Percentiles rank a stretch among this genome's conserved stretches.
Conservation (phyloP, 53 echinoderm and acorn worm genomes). For the Stichopus horrens region DNA sequence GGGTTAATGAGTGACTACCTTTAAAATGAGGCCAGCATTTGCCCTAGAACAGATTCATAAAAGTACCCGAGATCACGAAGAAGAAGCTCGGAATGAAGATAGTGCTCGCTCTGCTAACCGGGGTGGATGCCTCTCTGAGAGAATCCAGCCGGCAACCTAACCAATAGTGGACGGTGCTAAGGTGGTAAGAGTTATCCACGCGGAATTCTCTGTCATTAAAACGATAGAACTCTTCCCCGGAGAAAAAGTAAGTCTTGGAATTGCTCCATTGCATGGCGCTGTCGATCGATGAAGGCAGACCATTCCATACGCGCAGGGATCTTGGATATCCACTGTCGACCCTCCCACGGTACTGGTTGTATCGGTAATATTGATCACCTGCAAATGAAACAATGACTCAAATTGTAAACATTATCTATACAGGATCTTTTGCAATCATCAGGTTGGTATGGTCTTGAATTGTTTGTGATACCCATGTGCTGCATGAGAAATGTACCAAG, state of each 20-base stretch:
- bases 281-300: conserved; percentile 54
- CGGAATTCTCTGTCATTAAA: conserved; percentile 63
- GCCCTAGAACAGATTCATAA: not conserved
- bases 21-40: no score
- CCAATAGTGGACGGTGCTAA: conserved; percentile 62
- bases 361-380: conserved; percentile 88
- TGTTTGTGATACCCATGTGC: no score
- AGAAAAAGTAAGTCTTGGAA: conserved; percentile 75
- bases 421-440: no score
- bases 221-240: conserved; percentile 67
- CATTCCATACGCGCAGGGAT: conserved; percentile 64
- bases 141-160: conserved; percentile 56
- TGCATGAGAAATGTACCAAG: no score
- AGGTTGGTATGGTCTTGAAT: no score
- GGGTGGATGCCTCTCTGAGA: conserved; percentile 12
- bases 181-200: conserved; percentile 61
- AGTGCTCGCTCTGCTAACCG: not conserved
- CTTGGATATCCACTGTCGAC: conserved; percentile 74
- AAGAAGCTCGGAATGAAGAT: not conserved
- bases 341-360: conserved; percentile 7
- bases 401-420: no score
- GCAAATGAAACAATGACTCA: not conserved
- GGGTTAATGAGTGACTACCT: no score
- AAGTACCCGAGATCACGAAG: not conserved
- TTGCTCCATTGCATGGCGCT: conserved; percentile 71